phyloP scores from a whole-genome alignment of 2,888 invertebrate genomes.

The Scaptomyza polygonia region DNA sequence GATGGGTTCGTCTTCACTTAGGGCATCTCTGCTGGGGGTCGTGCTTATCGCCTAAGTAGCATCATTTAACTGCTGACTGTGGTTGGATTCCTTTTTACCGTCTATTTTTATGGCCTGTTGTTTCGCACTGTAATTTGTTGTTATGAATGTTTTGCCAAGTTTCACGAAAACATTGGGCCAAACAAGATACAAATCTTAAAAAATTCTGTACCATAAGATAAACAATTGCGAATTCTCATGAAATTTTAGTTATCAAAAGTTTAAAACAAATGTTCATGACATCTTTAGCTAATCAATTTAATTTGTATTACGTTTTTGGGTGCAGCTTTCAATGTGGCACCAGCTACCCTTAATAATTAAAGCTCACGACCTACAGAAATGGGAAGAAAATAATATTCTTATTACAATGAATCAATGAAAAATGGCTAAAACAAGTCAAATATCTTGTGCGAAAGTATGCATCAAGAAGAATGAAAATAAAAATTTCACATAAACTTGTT shows the following conservation, averaged over 20 bases:
- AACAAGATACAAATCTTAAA: slow-evolving; percentile 28
- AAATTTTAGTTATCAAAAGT: background rate
- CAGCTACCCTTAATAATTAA: too few relatives aligned
- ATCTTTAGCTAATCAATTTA: too few relatives aligned
- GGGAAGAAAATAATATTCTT: too few relatives aligned
- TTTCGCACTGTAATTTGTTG: slow-evolving; percentile 61
- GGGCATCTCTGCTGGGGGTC: slow-evolving; percentile 42
- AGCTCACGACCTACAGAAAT: too few relatives aligned
- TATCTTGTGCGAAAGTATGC: too few relatives aligned
- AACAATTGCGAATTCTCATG: slow-evolving; percentile 1
- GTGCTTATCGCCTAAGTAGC: slow-evolving; percentile 73
- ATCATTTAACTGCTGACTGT: slow-evolving; percentile 77
- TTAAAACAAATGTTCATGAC: too few relatives aligned
- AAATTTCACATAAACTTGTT: too few relatives aligned
- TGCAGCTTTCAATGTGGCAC: too few relatives aligned
- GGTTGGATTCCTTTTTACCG: slow-evolving; percentile 51
- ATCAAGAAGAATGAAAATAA: too few relatives aligned
- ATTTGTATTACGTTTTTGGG: too few relatives aligned
- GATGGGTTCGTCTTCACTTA: slow-evolving; percentile 23
- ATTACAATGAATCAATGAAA: too few relatives aligned
- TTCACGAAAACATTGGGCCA: slow-evolving; percentile 31
- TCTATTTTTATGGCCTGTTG: slow-evolving; percentile 40
- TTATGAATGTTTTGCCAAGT: slow-evolving; percentile 55
- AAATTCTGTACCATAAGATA: slow-evolving; percentile 2
- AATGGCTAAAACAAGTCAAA: too few relatives aligned